phyloP scores from a whole-genome alignment of 2,797 vertebrate species.

The Nothura maculosa region DNA sequence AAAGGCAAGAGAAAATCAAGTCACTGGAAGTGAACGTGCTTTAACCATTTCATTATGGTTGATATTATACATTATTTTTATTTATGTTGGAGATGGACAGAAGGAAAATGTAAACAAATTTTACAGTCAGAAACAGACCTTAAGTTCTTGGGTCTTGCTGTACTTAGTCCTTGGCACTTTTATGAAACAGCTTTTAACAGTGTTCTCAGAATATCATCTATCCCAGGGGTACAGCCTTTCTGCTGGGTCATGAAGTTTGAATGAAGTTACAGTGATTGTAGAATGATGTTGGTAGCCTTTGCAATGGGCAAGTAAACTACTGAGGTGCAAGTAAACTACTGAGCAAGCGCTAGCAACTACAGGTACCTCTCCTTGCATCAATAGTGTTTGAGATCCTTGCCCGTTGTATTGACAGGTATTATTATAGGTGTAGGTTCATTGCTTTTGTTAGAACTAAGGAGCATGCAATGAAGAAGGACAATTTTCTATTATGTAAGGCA shows the following conservation, averaged over 20 bases:
- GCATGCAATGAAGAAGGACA: background rate
- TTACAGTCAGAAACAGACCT: background rate
- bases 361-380: background rate
- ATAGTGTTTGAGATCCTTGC: background rate
- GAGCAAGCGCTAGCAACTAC: background rate
- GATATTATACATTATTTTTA: background rate
- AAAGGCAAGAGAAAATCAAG: background rate
- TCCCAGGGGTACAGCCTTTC: background rate
- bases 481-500: background rate
- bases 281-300: background rate
- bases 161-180: background rate
- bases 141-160: background rate
- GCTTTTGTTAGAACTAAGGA: background rate
- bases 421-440: background rate
- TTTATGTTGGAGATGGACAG: background rate
- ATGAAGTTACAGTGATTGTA: background rate
- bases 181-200: background rate
- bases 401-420: accelerated
- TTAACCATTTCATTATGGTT: background rate
- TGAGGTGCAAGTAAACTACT: background rate
- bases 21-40: background rate
- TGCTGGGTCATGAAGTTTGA: background rate
- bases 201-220: accelerated
- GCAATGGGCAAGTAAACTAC: background rate
- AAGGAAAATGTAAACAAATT: background rate